Conservation (phyloP, 2,888 invertebrate genomes). For the Hyles lineata region DNA sequence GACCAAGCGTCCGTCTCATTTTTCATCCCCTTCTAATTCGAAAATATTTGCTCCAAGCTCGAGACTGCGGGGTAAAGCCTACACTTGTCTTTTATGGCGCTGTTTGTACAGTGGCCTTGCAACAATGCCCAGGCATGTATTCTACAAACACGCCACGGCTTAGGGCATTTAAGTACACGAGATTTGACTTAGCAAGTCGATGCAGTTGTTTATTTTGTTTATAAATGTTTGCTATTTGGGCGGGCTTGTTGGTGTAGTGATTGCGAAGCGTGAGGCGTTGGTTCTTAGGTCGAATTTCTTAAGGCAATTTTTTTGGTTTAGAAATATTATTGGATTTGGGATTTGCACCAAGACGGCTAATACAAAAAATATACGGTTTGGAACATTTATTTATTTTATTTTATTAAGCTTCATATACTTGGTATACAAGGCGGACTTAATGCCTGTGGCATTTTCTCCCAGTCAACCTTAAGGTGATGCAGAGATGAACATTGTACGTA, state of each 20-base stretch:
- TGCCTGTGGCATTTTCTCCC: no score
- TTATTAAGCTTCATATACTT: no score
- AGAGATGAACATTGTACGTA: no score
- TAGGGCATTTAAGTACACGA: slow-evolving; percentile 52
- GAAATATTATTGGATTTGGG: no score
- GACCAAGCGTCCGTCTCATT: not conserved
- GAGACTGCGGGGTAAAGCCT: slow-evolving; percentile 9
- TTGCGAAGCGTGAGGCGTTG: not conserved
- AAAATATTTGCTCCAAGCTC: slow-evolving; percentile 23
- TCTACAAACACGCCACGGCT: slow-evolving; percentile 59
- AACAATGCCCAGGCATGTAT: slow-evolving; percentile 66
- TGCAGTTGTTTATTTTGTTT: slow-evolving; percentile 13
- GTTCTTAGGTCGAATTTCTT: no score
- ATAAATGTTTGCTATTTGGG: slow-evolving; percentile 21
- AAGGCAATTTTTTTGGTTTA: no score
- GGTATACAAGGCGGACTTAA: no score
- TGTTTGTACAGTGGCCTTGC: slow-evolving; percentile 69
- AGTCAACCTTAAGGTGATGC: no score
- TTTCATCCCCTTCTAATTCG: slow-evolving; percentile 30
- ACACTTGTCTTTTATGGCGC: slow-evolving; percentile 28
- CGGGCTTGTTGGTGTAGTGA: not conserved
- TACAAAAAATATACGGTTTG: no score
- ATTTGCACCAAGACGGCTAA: no score
- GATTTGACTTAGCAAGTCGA: slow-evolving; percentile 27
- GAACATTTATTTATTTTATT: no score